phyloP scores from a whole-genome alignment of 2,113 vertebrate species.

The Butorides virescens region DNA sequence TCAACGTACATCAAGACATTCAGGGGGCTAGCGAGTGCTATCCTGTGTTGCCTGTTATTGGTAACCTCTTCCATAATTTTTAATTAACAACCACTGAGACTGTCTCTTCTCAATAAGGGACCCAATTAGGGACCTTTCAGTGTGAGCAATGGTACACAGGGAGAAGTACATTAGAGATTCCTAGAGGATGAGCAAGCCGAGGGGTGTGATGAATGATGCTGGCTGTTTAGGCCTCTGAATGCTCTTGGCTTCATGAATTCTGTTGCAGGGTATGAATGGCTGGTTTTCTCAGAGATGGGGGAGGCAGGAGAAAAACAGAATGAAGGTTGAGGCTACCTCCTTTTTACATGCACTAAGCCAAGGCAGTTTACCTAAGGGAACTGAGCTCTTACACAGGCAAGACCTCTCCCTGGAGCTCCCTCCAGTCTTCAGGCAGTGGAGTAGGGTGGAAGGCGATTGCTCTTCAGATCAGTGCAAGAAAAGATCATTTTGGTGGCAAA shows the following conservation, averaged over 20 bases:
- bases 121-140: neutral
- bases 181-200: neutral
- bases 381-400: neutral
- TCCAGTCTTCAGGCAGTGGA: neutral
- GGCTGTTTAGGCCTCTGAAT: neutral
- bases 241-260: neutral
- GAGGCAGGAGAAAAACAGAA: neutral
- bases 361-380: neutral
- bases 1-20: neutral
- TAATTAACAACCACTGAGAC: neutral
- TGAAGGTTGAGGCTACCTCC: neutral
- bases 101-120: neutral
- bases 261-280: neutral
- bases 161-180: neutral
- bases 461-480: neutral
- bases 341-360: neutral
- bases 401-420: neutral
- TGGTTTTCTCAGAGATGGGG: neutral
- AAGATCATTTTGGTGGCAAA: rapidly evolving
- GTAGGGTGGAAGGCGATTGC: neutral
- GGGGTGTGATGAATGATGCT: neutral
- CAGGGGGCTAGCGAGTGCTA: neutral
- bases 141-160: neutral
- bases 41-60: neutral
- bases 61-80: neutral